These are phyloP conservation scores for Trematomus loennbergii DNA, from an alignment of 2,113 vertebrate genomes.

Conservation along the genomic window DNA sequence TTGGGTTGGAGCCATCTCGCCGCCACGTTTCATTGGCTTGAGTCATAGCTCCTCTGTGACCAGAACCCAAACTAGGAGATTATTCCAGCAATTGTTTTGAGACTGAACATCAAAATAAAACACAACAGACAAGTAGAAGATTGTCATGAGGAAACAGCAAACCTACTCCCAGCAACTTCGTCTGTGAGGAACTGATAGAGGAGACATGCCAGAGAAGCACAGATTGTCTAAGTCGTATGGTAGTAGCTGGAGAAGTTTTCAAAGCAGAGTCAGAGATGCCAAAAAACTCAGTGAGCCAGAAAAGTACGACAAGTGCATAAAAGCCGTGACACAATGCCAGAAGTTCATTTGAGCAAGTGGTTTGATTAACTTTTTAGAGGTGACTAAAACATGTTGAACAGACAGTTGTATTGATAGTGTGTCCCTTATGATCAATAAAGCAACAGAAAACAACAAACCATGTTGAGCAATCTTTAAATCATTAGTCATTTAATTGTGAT, in stretches of 20 bases:
- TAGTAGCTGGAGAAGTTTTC: slow-evolving; percentile 48
- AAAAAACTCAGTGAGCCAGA: slow-evolving; percentile 6
- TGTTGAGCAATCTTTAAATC: background rate
- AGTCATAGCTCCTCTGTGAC: slow-evolving; percentile 42
- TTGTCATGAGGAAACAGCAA: slow-evolving; percentile 47
- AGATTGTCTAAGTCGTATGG: slow-evolving; percentile 2
- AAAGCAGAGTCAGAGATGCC: slow-evolving; percentile 28
- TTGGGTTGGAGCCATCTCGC: slow-evolving; percentile 11
- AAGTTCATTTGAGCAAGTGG: background rate
- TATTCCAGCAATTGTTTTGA: slow-evolving; percentile 12
- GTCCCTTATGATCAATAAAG: background rate
- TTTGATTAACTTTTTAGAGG: background rate
- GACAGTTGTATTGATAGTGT: slow-evolving; percentile 1
- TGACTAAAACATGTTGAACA: background rate
- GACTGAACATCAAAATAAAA: slow-evolving; percentile 30
- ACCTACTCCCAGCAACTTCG: slow-evolving; percentile 56
- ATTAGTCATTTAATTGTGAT: background rate
- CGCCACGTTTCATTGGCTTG: slow-evolving; percentile 52
- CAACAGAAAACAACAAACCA: background rate
- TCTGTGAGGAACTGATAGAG: slow-evolving; percentile 15
- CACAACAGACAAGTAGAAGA: background rate
- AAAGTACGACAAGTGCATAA: slow-evolving; percentile 23
- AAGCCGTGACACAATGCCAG: background rate
- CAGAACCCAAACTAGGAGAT: background rate
- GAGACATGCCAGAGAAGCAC: slow-evolving; percentile 26